phyloP scores from a whole-genome alignment of 2,888 invertebrate genomes.

The Mesorhabditis spiculigera region DNA sequence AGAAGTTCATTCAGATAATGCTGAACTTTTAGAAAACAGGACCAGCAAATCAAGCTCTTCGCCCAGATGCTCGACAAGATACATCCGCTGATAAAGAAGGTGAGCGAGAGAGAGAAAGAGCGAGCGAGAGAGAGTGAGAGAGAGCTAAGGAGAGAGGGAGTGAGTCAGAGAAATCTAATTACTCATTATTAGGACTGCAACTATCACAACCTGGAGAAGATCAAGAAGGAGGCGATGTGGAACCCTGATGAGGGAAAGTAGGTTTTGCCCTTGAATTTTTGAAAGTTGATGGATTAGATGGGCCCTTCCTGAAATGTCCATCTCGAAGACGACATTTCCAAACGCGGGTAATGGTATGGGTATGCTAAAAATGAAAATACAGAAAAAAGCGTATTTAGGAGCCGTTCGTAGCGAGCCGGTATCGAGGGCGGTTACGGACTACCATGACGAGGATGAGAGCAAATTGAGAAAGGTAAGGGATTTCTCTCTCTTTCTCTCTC shows the following conservation, averaged over 20 bases:
- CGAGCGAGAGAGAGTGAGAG: background rate
- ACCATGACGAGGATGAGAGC: slow-evolving; percentile 44
- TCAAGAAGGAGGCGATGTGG: slow-evolving; percentile 72
- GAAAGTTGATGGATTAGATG: slow-evolving; percentile 12
- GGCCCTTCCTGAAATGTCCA: slow-evolving; percentile 69
- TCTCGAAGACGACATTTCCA: slow-evolving; percentile 71
- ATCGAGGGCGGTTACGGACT: background rate
- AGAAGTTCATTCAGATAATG: too few species aligned
- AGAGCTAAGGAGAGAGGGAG: background rate
- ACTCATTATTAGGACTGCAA: slow-evolving; percentile 28
- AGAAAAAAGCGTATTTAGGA: slow-evolving; percentile 1
- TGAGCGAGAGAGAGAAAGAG: background rate
- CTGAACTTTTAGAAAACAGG: slow-evolving; percentile 65
- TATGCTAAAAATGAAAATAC: background rate
- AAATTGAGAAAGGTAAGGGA: slow-evolving; percentile 30
- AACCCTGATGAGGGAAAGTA: slow-evolving; percentile 70
- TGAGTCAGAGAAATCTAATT: background rate
- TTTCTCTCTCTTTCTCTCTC: too few species aligned
- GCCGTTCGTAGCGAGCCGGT: background rate
- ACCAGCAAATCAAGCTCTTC: slow-evolving; percentile 70
- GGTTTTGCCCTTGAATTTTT: background rate
- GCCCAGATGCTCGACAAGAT: slow-evolving; percentile 63
- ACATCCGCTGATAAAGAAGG: slow-evolving; percentile 66
- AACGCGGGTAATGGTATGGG: slow-evolving; percentile 60
- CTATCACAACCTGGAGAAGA: slow-evolving; percentile 69